Evolutionary conservation across 1,140 invertebrate genomes (phyloP).

Genomic region (Colletes latitarsis): DNA sequence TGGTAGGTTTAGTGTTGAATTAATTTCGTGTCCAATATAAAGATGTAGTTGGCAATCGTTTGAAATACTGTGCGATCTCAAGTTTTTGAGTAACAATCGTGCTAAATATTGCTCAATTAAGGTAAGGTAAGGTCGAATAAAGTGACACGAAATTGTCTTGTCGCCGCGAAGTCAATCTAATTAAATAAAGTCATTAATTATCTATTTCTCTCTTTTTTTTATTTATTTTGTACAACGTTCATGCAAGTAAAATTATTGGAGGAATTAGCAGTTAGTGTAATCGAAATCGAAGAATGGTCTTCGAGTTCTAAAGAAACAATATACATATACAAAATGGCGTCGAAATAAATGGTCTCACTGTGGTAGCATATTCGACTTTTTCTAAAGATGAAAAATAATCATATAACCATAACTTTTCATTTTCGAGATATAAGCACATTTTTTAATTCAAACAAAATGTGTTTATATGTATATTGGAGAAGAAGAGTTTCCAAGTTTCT

Average conservation of each 20-base stretch:
- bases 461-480: too few relatives aligned
- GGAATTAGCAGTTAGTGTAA: neutral
- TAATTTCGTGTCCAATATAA: neutral
- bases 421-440: too few relatives aligned
- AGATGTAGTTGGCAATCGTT: neutral
- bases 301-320: neutral
- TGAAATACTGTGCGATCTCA: slow-evolving; percentile 12
- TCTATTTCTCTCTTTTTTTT: neutral
- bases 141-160: neutral
- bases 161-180: slow-evolving; percentile 3
- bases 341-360: too few relatives aligned
- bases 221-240: slow-evolving; percentile 3
- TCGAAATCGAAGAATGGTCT: neutral
- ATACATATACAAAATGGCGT: too few relatives aligned
- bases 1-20: neutral
- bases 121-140: slow-evolving; percentile 34
- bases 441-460: too few relatives aligned
- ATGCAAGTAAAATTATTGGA: slow-evolving; percentile 2
- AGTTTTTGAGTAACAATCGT: slow-evolving; percentile 33
- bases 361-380: too few relatives aligned
- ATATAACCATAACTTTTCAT: too few relatives aligned
- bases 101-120: slow-evolving; percentile 71
- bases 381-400: too few relatives aligned
- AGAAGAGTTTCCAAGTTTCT: too few relatives aligned
- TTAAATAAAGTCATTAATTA: slow-evolving; percentile 5